phyloP scores from a whole-genome alignment of 2,113 vertebrate genomes.

The Cephalopterus ornatus region DNA sequence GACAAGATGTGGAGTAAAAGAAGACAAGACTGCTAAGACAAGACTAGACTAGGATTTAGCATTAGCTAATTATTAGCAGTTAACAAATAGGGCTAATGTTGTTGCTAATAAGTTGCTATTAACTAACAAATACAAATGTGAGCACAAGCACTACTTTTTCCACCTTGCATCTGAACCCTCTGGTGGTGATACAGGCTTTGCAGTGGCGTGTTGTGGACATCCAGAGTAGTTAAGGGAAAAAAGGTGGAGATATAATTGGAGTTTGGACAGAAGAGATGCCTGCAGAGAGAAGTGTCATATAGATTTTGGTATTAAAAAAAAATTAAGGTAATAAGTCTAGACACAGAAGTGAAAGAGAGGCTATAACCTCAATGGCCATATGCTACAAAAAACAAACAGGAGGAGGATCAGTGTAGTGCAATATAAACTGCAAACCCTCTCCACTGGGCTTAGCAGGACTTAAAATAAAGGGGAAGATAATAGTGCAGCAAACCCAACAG shows the following conservation, averaged over 20 bases:
- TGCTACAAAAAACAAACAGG: background rate
- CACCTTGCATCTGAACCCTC: background rate
- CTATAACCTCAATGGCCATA: constrained; percentile 21
- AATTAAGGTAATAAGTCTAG: constrained; percentile 21
- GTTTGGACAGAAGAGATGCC: background rate
- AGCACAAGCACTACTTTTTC: background rate
- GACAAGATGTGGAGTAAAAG: background rate
- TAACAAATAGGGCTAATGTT: background rate
- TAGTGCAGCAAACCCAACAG: background rate
- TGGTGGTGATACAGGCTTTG: background rate
- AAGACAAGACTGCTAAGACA: background rate
- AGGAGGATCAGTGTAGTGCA: background rate
- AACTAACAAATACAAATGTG: background rate
- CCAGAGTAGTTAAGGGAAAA: background rate
- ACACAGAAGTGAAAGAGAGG: background rate
- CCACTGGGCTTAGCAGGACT: background rate
- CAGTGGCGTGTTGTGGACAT: background rate
- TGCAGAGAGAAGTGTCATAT: constrained; percentile 8
- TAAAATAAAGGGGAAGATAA: background rate
- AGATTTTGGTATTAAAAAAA: constrained; percentile 36
- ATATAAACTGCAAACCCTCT: background rate
- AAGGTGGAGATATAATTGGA: background rate
- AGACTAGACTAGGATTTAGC: background rate
- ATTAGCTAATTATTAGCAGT: background rate
- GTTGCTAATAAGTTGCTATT: background rate